Conservation (phyloP, 2,113 vertebrate genomes). For the Fregetta grallaria region DNA sequence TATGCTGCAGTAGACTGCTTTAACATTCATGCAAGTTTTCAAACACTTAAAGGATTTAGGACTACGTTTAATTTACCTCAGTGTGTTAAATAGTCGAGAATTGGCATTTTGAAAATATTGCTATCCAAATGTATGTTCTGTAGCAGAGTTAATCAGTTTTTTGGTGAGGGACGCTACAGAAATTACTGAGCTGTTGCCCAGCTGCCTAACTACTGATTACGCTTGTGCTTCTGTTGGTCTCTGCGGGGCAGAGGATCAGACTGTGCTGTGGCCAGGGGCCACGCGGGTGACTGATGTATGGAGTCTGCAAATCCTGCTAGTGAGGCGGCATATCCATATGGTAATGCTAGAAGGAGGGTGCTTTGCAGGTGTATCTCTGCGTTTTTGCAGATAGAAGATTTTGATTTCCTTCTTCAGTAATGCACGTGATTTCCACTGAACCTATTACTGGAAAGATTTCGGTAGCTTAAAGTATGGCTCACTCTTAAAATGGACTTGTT, state of each 20-base stretch:
- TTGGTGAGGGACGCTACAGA: neutral
- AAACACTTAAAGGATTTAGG: neutral
- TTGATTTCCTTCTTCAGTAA: neutral
- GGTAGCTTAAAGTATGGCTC: neutral
- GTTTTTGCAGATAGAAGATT: neutral
- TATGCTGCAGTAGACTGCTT: neutral
- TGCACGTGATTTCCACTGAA: neutral
- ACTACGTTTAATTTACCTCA: neutral
- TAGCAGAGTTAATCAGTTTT: neutral
- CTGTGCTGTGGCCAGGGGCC: neutral
- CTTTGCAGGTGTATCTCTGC: neutral
- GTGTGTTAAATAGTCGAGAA: neutral
- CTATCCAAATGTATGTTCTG: neutral
- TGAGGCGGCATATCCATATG: accelerated
- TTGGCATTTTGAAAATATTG: neutral
- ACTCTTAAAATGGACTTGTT: neutral
- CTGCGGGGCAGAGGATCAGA: neutral
- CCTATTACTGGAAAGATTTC: neutral
- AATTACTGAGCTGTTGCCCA: neutral
- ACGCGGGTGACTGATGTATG: accelerated
- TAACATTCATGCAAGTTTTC: neutral
- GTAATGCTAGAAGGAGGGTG: neutral
- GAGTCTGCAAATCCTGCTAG: neutral
- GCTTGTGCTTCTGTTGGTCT: neutral
- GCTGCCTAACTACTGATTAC: neutral